Percentiles rank a stretch among this genome's conserved stretches.
Conservation (phyloP, 2,888 invertebrate genomes). For the Suillia variegata region DNA sequence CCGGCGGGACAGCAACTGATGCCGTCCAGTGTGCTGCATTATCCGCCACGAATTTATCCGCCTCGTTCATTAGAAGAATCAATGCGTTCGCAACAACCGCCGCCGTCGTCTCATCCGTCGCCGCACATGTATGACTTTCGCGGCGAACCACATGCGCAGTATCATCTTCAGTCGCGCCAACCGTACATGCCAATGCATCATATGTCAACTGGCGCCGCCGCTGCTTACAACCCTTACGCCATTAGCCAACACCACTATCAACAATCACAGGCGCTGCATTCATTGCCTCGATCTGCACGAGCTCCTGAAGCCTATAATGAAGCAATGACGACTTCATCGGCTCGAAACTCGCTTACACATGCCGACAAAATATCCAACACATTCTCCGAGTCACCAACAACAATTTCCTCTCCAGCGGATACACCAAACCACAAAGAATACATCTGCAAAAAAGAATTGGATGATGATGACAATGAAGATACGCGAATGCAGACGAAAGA, state of each 20-base stretch:
- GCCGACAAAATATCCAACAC: too few relatives aligned
- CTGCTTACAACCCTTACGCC: slow-evolving; percentile 17
- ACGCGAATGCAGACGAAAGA: background rate
- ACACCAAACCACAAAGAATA: background rate
- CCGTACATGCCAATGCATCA: slow-evolving; percentile 20
- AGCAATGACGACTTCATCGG: too few relatives aligned
- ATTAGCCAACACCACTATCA: slow-evolving; percentile 21
- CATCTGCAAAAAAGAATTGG: slow-evolving; percentile 1
- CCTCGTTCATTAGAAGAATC: slow-evolving; percentile 16
- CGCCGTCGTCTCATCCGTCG: slow-evolving; percentile 1
- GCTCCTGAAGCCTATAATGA: background rate
- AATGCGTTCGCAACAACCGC: slow-evolving; percentile 18
- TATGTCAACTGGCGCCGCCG: background rate
- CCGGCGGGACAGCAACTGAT: slow-evolving; percentile 48
- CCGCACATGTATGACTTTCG: background rate
- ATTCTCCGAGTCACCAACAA: background rate
- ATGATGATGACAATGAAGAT: too few relatives aligned
- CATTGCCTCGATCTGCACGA: background rate
- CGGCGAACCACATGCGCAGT: background rate
- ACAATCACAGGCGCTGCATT: slow-evolving; percentile 10
- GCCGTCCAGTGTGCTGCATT: slow-evolving; percentile 52
- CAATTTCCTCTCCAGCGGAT: slow-evolving; percentile 1
- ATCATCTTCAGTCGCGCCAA: background rate
- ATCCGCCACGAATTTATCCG: slow-evolving; percentile 40
- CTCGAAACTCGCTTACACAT: too few relatives aligned